Evolutionary conservation across 2,797 vertebrate species (phyloP).

Genomic region (Trachurus trachurus): DNA sequence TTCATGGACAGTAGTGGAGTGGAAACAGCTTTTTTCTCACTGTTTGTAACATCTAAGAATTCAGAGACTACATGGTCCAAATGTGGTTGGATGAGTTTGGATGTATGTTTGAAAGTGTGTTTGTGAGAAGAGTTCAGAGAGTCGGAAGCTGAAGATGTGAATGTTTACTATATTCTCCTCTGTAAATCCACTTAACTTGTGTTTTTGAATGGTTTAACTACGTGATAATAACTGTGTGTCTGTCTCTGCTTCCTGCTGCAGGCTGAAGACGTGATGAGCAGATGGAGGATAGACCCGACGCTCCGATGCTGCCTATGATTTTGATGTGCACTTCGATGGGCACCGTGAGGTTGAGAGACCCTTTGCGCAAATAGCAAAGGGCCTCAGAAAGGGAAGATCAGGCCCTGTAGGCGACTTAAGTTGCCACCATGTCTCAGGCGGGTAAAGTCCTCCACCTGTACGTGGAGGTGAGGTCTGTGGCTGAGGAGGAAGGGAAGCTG

Average conservation of each 20-base stretch:
- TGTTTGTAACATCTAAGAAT: neutral
- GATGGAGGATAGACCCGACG: slow-evolving; percentile 20
- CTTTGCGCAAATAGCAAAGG: slow-evolving; percentile 3
- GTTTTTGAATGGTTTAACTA: neutral
- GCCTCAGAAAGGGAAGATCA: slow-evolving; percentile 3
- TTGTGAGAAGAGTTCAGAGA: neutral
- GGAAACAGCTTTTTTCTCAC: slow-evolving; percentile 4
- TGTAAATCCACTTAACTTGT: neutral
- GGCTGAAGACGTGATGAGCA: slow-evolving; percentile 44
- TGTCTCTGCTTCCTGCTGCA: slow-evolving; percentile 54
- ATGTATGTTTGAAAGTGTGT: neutral
- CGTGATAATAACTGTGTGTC: slow-evolving; percentile 1
- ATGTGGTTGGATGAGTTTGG: neutral
- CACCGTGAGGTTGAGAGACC: neutral
- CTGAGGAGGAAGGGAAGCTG: slow-evolving; percentile 78
- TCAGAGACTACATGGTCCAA: too few relatives aligned
- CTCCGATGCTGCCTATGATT: slow-evolving; percentile 14
- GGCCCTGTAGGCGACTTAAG: neutral
- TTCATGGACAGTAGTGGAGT: neutral
- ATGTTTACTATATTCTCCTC: neutral
- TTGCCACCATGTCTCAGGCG: slow-evolving; percentile 88
- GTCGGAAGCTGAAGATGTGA: neutral
- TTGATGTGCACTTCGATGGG: neutral
- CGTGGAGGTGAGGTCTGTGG: slow-evolving; percentile 85
- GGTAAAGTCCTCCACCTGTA: slow-evolving; percentile 91